These are phyloP conservation scores for Aricia artaxerxes DNA, from an alignment of 2,888 invertebrate species.

Conservation along the genomic window DNA sequence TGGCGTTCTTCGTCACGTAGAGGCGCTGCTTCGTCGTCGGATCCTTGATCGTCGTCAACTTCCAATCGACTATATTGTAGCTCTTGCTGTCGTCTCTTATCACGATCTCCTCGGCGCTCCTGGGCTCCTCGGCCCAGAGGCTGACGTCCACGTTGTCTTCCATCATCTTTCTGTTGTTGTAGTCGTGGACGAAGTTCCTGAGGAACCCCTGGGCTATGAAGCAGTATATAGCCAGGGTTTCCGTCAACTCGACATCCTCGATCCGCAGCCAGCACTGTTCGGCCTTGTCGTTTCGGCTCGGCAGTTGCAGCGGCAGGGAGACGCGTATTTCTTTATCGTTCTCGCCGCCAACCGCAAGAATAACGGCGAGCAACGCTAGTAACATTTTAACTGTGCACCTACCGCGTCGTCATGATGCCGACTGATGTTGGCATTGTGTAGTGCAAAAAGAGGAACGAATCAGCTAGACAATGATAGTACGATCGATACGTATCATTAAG, in stretches of 20 bases:
- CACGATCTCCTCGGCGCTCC: constrained; percentile 46
- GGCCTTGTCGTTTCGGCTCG: constrained; percentile 66
- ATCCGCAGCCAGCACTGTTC: constrained; percentile 71
- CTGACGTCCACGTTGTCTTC: constrained; percentile 68
- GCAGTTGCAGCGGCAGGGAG: constrained; percentile 66
- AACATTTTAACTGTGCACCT: constrained; percentile 74
- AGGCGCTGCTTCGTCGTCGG: constrained; percentile 60
- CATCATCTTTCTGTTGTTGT: constrained; percentile 64
- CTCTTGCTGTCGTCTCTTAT: constrained; percentile 48
- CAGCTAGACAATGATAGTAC: constrained; percentile 65
- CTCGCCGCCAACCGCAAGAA: constrained; percentile 47
- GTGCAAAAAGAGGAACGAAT: constrained; percentile 57
- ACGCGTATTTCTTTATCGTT: constrained; percentile 48
- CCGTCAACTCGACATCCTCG: constrained; percentile 66
- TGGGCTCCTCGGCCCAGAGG: constrained; percentile 63
- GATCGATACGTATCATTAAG: constrained; percentile 59
- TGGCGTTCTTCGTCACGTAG: constrained; percentile 64
- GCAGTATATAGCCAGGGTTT: constrained; percentile 63
- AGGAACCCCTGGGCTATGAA: constrained; percentile 62
- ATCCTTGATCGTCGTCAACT: constrained; percentile 61
- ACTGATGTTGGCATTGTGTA: constrained; percentile 57
- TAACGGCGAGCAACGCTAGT: constrained; percentile 49
- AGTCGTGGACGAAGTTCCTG: constrained; percentile 60
- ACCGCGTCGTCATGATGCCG: constrained; percentile 64
- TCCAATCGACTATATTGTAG: constrained; percentile 59